Evolutionary conservation across 1,140 invertebrate genomes (phyloP), one percentile per base, ranked within the genome.

Genomic region (Trichomalopsis sarcophagae): DNA sequence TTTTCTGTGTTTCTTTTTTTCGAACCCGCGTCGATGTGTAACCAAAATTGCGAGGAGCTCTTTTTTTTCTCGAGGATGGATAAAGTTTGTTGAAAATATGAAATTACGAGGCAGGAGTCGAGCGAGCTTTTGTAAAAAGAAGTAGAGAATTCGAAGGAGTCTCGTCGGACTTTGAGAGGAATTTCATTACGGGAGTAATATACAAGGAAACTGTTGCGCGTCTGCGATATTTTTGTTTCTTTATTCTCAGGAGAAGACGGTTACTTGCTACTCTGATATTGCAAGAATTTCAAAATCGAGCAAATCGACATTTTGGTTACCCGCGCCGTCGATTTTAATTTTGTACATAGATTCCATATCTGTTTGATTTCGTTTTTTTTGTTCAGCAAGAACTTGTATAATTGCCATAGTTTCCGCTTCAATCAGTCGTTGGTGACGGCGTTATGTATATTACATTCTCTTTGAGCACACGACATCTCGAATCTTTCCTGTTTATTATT

Each of bases 11-110:
- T 69, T 85, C 82, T 84, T 44, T 73, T 27, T 85, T 84, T 85
- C 21, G 66, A 86, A 81, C 84, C 71, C 82, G 33, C 80, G 75
- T 79, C 27, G 81, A 87, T 78, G 86, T 83, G 50, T 73, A 76
- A 75, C 50, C 36, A 81, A 85, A 86, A 30, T 82, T 84, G 76
- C 74, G 71, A 81, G 17, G 62, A 17, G 55, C 17, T 62, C 55
- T 62, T 62, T 62, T 21, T 62, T 62, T 62, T 62, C 5, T 21
- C 17, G 50, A 55, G 14, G 11, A 5, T 17, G 17, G 13, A 17
- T 55, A 5, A n/a, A 62, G 55, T 62, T 62, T 7, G 55, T n/a
- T 62, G 55, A 21, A 62, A 62, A 62, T 62, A 62, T 62, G 55
- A 62, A 62, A 62, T 62, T 62, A 21, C 21, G 55, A 62, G 55